phyloP scores from a whole-genome alignment of 2,113 vertebrate genomes.

The Pomatostomus ruficeps region DNA sequence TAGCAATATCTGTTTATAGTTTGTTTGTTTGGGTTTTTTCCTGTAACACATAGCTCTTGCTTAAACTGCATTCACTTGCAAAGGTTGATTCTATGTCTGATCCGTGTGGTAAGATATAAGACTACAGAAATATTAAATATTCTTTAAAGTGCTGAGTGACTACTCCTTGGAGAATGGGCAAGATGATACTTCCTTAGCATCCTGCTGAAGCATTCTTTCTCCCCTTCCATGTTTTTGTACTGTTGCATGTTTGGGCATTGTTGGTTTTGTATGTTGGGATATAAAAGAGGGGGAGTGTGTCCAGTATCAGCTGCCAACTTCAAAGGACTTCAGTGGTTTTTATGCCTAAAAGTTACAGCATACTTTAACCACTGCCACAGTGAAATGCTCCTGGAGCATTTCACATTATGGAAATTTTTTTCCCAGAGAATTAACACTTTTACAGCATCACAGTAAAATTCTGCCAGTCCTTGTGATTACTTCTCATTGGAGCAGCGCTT shows the following conservation, averaged over 20 bases:
- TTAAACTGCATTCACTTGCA: neutral
- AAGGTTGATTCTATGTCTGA: neutral
- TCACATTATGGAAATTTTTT: neutral
- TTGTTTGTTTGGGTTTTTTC: neutral
- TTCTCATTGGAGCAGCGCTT: neutral
- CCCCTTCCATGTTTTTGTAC: neutral
- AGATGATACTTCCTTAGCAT: neutral
- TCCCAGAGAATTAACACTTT: neutral
- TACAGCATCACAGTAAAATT: neutral
- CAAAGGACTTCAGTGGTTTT: neutral
- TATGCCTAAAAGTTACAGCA: rapidly evolving
- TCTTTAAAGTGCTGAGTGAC: neutral
- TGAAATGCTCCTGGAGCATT: neutral
- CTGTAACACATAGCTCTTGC: neutral
- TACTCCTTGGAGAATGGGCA: neutral
- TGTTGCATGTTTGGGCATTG: neutral
- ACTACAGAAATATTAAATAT: neutral
- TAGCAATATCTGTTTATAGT: neutral
- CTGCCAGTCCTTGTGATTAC: neutral
- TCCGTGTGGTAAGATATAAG: neutral
- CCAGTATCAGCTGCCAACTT: neutral
- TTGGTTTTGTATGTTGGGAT: neutral
- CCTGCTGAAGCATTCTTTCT: neutral
- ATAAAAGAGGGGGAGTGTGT: neutral
- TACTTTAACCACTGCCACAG: neutral